Percentiles rank a stretch among this genome's conserved stretches.
Evolutionary conservation across 2,888 invertebrate genomes (phyloP).

Genomic region (Eupithecia dodoneata): DNA sequence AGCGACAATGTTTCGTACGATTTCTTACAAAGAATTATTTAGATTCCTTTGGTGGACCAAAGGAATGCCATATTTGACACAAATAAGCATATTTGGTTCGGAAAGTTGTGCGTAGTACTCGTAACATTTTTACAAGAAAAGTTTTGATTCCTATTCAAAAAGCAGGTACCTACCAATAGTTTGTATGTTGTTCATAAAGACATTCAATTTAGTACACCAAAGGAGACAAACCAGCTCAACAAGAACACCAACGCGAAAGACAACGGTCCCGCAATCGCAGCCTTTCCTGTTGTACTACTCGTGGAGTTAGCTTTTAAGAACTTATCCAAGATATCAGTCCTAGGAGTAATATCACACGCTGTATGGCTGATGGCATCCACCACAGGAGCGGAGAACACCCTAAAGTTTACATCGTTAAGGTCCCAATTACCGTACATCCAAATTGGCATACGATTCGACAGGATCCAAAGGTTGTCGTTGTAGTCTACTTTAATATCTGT

Average conservation of each 20-base stretch:
- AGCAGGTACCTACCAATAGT: not conserved
- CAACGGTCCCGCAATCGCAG: conserved; percentile 47
- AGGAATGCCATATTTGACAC: not conserved
- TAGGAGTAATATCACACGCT: conserved; percentile 86
- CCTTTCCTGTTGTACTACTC: conserved; percentile 57
- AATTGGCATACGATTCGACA: conserved; percentile 88
- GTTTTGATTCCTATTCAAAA: not conserved
- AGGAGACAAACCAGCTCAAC: conserved; percentile 52
- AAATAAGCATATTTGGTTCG: not conserved
- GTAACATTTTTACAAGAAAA: not conserved
- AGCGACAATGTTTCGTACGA: not conserved
- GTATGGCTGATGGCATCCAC: conserved; percentile 89
- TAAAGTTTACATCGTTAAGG: conserved; percentile 87
- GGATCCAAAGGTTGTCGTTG: conserved; percentile 88
- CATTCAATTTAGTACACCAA: conserved; percentile 43
- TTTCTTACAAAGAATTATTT: not conserved
- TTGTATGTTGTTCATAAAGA: not conserved
- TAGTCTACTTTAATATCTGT: conserved; percentile 91
- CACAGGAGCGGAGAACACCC: conserved; percentile 87
- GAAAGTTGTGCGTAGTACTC: not conserved
- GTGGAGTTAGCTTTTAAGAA: conserved; percentile 61
- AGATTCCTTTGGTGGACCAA: not conserved
- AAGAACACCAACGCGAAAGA: conserved; percentile 53
- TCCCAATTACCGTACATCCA: conserved; percentile 88
- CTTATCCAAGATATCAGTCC: conserved; percentile 82